Evolutionary conservation across 2,113 vertebrate species (phyloP), one percentile per base, ranked within the genome.

Genomic region (Gallinago media): DNA sequence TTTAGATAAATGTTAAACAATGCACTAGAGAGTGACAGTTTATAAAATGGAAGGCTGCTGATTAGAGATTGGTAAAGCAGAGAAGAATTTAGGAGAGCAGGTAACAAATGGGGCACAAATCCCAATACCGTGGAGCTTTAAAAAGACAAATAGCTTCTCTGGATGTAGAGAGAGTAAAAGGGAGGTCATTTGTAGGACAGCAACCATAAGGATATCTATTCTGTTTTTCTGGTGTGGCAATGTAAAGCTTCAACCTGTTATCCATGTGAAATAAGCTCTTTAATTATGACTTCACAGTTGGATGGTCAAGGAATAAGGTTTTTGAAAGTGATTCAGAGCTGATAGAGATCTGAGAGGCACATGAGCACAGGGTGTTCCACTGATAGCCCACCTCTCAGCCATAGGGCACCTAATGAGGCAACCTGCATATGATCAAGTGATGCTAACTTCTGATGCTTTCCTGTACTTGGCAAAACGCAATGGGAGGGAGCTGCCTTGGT

Each of bases 1-100:
- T 97, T 97, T 95, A 97, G 96, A 96, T 97, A 95, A 92, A 92
- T 82, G 67, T 71, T 90, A 85, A 94, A 88, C 79, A 91, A 61
- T 75, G 77, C 65, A 56, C 67, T 46, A 22, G 78, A 92, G 93
- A 49, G 80, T 92, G 79, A 71, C 62, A 63, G 70, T 88, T 61
- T 8, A 40, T 67, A 49, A 86, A 91, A 86, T 59, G 73, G 72
- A 74, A 96, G 26, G 44, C 79, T 93, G 67, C 85, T 68, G 88
- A 93, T 84, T 77, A 78, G 68, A 86, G 50, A 71, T 58, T 8
- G 8, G 72, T 90, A 84, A 83, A 0, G 0, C 4, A 3, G 50
- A 36, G 58, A 58, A 62, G 78, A 90, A 52, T 23, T 71, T 63
- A 29, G 68, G 58, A 75, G 73, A 71, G 52, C 40, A 31, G 46